Percentiles rank a stretch among this genome's conserved stretches.
Evolutionary conservation across 30 jellyfish, hydroid and myxozoan species (phyloP).

Genomic region (Aurelia sp.): DNA sequence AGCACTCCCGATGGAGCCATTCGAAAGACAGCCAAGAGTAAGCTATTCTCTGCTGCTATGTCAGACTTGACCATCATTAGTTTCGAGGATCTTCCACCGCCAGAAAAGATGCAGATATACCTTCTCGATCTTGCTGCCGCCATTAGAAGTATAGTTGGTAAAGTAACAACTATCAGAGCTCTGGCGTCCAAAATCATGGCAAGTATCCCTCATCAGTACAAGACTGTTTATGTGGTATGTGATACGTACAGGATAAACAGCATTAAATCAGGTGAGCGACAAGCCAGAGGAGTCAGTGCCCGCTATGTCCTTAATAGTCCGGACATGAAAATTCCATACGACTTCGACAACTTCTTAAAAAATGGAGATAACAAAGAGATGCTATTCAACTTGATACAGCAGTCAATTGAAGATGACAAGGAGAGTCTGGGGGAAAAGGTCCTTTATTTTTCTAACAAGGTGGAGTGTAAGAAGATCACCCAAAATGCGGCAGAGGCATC

Average conservation of each 20-base stretch:
- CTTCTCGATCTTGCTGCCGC: neutral
- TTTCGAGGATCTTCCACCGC: no score
- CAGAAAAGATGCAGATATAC: no score
- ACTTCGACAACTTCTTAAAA: neutral
- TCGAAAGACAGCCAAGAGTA: neutral
- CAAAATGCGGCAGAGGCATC: neutral
- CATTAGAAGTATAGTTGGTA: constrained; percentile 3
- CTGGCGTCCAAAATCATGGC: constrained; percentile 18
- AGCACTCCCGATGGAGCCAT: constrained; percentile 13
- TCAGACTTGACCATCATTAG: no score
- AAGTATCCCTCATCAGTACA: neutral
- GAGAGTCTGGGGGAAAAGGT: neutral
- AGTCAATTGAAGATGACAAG: constrained; percentile 9
- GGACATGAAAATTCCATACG: constrained; percentile 33
- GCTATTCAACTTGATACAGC: constrained; percentile 27
- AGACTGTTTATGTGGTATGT: constrained; percentile 9
- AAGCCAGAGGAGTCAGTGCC: constrained; percentile 26
- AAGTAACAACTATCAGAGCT: neutral
- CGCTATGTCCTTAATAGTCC: constrained; percentile 40
- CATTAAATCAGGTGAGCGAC: constrained; percentile 18
- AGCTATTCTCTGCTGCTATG: neutral
- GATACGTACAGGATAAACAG: constrained; percentile 10
- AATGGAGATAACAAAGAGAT: constrained; percentile 42
- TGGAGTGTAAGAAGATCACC: constrained; percentile 10
- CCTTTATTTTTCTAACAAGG: neutral